Base-by-base conservation (phyloP, 2,113 vertebrate genomes). In the Dolichotis patagonum region DNA sequence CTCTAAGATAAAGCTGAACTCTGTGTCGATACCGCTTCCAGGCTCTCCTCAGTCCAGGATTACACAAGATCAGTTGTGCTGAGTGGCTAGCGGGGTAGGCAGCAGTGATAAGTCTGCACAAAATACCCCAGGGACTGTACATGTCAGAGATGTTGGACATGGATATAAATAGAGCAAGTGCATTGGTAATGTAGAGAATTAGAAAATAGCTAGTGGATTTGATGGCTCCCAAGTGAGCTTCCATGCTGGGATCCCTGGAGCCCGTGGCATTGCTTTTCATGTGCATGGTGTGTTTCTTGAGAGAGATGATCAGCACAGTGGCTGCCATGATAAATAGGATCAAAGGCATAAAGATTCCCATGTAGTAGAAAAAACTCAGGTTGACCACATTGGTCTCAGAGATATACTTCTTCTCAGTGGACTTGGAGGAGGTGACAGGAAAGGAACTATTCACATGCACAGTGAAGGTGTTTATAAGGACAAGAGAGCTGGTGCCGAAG, bases 211-310 rank as follows among this genome's bases (percentile, higher is more conserved):
- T 85, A 63, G 94, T 97, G 0, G 96, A 95, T 43, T 87, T 96
- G 91, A 96, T 96, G 63, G 96, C 97, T 0, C 95, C 90, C 43
- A 85, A 0, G 49, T 98, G 98, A 32, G 97, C 98, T 43, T 97
- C 81, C 94, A 94, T 94, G 52, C 90, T 96, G 85, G 95, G 81
- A 88, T 97, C 85, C 38, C 95, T 89, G 85, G 80, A 96, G 49
- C 97, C 96, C 0, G 90, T 84, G 87, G 67, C 41, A 0, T 56
- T 85, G 73, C 38, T 94, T n/a, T 71, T 22, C 97, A 98, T 97
- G 54, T 54, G 78, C 1, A 63, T 24, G 1, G 54, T 82, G 11
- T 98, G 97, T n/a, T 54, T 96, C 84, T 52, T 93, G 83, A 98
- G 97, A 67, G 96, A 97, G 87, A 78, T 1, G 65, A 98, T 93